These are phyloP conservation scores for Hippocampus abdominalis DNA, from an alignment of 2,113 vertebrate species.

Conservation along the genomic window DNA sequence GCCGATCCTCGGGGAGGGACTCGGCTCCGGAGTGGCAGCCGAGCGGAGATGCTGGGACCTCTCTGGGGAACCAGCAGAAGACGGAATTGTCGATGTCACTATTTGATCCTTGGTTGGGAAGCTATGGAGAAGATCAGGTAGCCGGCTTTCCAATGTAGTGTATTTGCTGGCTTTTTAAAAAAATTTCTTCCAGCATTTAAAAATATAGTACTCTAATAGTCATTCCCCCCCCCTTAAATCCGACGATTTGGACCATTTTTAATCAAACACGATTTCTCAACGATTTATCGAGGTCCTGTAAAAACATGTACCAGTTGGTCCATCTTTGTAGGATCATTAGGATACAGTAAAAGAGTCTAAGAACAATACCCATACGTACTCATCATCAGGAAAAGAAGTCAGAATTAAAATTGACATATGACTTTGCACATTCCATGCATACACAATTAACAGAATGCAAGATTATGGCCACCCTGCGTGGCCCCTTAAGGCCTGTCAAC, in stretches of 20 bases:
- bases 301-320: neutral
- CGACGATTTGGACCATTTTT: too few relatives aligned
- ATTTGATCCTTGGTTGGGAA: slow-evolving; percentile 31
- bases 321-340: neutral
- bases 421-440: too few relatives aligned
- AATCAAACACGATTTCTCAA: too few relatives aligned
- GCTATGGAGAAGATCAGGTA: slow-evolving; percentile 50
- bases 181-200: too few relatives aligned
- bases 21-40: slow-evolving; percentile 66
- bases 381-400: neutral
- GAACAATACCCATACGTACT: neutral
- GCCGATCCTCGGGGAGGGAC: slow-evolving; percentile 60
- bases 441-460: neutral
- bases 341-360: neutral
- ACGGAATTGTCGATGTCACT: slow-evolving; percentile 54
- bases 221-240: too few relatives aligned
- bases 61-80: slow-evolving; percentile 55
- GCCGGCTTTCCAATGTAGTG: slow-evolving; percentile 59
- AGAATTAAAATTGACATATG: neutral
- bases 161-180: too few relatives aligned
- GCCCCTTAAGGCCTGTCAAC: slow-evolving; percentile 26
- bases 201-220: too few relatives aligned
- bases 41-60: slow-evolving; percentile 60
- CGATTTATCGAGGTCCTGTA: neutral
- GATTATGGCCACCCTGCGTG: neutral